phyloP scores from a whole-genome alignment of 2,113 vertebrate genomes.

The Pholis gunnellus region DNA sequence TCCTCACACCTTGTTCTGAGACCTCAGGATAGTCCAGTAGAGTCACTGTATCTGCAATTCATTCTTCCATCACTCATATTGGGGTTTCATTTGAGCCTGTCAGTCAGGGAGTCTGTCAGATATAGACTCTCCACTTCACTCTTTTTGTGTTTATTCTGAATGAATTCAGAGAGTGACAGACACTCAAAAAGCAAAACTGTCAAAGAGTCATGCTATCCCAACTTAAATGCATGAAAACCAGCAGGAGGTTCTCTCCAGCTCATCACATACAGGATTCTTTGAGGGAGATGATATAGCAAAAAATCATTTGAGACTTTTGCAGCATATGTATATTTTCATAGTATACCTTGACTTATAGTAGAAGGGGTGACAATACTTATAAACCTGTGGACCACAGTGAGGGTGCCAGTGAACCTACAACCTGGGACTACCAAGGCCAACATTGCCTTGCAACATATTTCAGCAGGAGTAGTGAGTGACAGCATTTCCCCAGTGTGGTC shows the following conservation, averaged over 20 bases:
- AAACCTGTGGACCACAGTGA: not conserved
- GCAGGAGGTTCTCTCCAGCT: slow-evolving; percentile 25
- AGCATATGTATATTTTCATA: not conserved
- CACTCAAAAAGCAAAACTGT: slow-evolving; percentile 59
- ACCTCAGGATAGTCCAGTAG: slow-evolving; percentile 45
- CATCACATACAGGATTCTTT: slow-evolving; percentile 24
- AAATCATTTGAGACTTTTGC: not conserved
- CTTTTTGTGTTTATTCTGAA: slow-evolving; percentile 63
- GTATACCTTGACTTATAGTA: not conserved
- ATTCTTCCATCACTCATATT: slow-evolving; percentile 70
- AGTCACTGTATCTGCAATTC: slow-evolving; percentile 75
- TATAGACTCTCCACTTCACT: slow-evolving; percentile 72
- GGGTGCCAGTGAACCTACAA: slow-evolving; percentile 7
- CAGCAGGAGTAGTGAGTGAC: slow-evolving; percentile 4
- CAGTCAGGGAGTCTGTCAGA: slow-evolving; percentile 79
- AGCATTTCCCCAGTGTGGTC: slow-evolving; percentile 16
- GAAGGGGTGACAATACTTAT: not conserved
- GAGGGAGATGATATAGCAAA: not conserved
- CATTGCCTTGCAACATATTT: slow-evolving; percentile 13
- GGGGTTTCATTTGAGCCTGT: slow-evolving; percentile 80
- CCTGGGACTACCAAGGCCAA: slow-evolving; percentile 6
- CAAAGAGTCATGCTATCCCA: slow-evolving; percentile 48
- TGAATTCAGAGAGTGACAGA: slow-evolving; percentile 71
- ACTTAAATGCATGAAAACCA: slow-evolving; percentile 47
- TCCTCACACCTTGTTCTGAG: slow-evolving; percentile 35